These are phyloP conservation scores for Himalopsyche phryganea DNA, from an alignment of 1,140 invertebrate genomes.

Conservation along the genomic window DNA sequence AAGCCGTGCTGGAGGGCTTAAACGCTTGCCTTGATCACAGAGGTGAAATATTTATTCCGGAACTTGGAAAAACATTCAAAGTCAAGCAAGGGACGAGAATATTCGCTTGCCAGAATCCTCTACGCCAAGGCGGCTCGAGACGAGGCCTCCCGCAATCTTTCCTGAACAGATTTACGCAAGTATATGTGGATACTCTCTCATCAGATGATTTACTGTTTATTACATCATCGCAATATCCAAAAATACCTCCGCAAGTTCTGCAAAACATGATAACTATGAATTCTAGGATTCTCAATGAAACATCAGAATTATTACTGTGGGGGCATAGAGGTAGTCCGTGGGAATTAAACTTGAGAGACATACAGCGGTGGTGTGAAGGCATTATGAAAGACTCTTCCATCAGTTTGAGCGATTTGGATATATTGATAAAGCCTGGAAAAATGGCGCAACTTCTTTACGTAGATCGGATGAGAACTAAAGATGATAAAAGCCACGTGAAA, in stretches of 20 bases:
- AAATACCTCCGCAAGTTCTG: slow-evolving; percentile 56
- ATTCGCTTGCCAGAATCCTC: slow-evolving; percentile 98
- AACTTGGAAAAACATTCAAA: slow-evolving; percentile 84
- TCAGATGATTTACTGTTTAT: slow-evolving; percentile 72
- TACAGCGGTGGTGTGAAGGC: slow-evolving; percentile 89
- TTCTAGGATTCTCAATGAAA: slow-evolving; percentile 60
- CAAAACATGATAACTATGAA: slow-evolving; percentile 81
- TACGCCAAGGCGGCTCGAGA: slow-evolving; percentile 92
- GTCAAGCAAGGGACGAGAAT: slow-evolving; percentile 77
- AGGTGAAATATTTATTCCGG: slow-evolving; percentile 93
- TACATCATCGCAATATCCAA: slow-evolving; percentile 54
- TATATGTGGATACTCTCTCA: slow-evolving; percentile 80
- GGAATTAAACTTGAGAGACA: slow-evolving; percentile 96
- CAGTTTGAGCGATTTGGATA: slow-evolving; percentile 21
- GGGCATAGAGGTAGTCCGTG: slow-evolving; percentile 81
- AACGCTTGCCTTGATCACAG: slow-evolving; percentile 98
- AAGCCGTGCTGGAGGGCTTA: slow-evolving; percentile 95
- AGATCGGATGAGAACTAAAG: slow-evolving; percentile 71
- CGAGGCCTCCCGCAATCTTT: slow-evolving; percentile 96
- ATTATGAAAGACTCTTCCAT: slow-evolving; percentile 39
- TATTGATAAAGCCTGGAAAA: slow-evolving; percentile 55
- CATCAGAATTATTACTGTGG: slow-evolving; percentile 62
- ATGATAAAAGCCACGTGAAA: slow-evolving; percentile 66
- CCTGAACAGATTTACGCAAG: slow-evolving; percentile 96
- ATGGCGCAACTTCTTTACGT: slow-evolving; percentile 75